A percentile compares a stretch with the other conserved stretches of the same genome.
Conservation (phyloP, 2,888 invertebrate genomes). For the Tetranychus piercei region DNA sequence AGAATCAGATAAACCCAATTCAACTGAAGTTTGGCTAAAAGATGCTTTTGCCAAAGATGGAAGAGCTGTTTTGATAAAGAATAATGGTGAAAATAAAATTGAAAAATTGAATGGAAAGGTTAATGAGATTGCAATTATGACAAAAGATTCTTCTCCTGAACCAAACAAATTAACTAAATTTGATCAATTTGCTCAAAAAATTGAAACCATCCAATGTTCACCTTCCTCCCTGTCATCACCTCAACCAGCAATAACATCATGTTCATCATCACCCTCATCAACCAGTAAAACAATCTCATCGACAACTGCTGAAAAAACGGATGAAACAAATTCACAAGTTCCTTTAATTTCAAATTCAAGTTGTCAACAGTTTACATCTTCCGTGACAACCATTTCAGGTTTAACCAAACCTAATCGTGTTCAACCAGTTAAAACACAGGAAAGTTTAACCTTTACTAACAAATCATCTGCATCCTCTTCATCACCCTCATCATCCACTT, state of each 20-base stretch:
- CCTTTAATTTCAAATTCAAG: background rate
- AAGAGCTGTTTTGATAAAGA: background rate
- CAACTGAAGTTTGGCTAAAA: background rate
- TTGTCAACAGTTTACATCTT: background rate
- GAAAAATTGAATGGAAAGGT: background rate
- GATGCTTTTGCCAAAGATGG: background rate
- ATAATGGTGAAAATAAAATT: background rate
- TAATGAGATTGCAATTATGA: background rate
- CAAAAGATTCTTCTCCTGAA: background rate
- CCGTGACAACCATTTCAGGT: background rate
- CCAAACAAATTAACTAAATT: background rate
- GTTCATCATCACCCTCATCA: background rate
- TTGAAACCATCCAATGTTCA: background rate
- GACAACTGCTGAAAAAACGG: background rate
- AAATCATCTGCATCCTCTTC: background rate
- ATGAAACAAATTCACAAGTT: background rate
- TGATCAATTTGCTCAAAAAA: background rate
- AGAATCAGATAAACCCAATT: background rate
- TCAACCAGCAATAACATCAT: background rate
- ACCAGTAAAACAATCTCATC: background rate
- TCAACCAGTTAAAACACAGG: background rate
- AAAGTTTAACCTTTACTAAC: background rate
- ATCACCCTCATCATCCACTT: too few relatives aligned
- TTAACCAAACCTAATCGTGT: background rate
- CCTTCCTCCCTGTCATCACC: background rate